Evolutionary conservation across 2,113 vertebrate genomes (phyloP), one percentile per base, ranked within the genome.

Genomic region (Nyctibius bracteatus): DNA sequence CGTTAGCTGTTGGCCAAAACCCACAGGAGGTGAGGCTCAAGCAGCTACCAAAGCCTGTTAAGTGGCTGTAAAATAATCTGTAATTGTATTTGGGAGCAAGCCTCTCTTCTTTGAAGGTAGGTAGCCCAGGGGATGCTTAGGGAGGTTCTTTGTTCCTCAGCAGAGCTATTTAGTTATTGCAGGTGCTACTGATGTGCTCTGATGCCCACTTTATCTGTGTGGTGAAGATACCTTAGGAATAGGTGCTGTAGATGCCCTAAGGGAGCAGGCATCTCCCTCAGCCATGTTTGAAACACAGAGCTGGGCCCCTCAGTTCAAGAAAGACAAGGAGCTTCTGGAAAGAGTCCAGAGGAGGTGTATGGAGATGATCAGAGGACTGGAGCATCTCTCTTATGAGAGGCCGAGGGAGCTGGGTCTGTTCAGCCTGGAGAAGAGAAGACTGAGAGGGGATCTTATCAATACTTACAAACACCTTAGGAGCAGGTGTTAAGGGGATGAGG

Each of bases 11-110:
- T 77, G 58, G 58, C 47, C 58, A 28, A 68, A 68, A 3, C 20
- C 51, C n/a, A 37, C 9, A 17, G 35, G 41, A 55, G 35, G 9
- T 18, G 49, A 35, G 35, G 70, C 28, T 78, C 24, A 16, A 83
- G 79, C 18, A 80, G 47, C 51, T 7, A 4, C 7, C 7, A 15
- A 23, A 80, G 10, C 25, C 49, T 9, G 2, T 18, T 12, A 11
- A 0, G 0, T 6, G n/a, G 24, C 3, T 22, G 27, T 39, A 25
- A 70, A 59, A 65, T 6, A 17, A 25, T 33, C 44, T 13, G 20
- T 23, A 15, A 55, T 8, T 11, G 9, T 8, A 5, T 13, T 31
- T 61, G 31, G 51, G 51, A 71, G 28, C 39, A 65, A 59, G 28
- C 5, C 17, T 47, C n/a, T 14, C 35, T 16, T 37, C 13, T 74